Base-by-base conservation (phyloP, 2,113 vertebrate species). In the Hemiprocne comata region DNA sequence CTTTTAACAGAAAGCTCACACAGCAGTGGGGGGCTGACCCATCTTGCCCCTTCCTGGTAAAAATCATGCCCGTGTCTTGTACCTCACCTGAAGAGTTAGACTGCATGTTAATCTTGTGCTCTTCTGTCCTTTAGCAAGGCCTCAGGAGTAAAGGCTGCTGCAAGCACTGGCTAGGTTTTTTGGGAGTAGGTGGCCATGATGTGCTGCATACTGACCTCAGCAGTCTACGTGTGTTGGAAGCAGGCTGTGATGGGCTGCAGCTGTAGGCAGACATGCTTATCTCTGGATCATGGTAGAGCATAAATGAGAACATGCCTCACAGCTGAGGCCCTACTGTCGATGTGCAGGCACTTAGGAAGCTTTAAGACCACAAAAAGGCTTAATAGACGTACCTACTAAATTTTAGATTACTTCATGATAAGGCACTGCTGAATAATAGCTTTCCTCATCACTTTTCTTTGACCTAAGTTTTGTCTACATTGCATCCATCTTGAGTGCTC, bases 21-120 rank as follows among this genome's bases (percentile, higher is more conserved):
- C 0, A 0, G 36, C 17, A 69, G 17, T 4, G 1, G 4, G 26
- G 18, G 17, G 12, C 9, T 79, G 34, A 89, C 11, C 33, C 28
- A 26, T n/a, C 17, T 69, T 70, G 14, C 17, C 19, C 36, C 25
- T 53, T 64, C 62, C 74, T 69, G 9, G 17, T 46, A 70, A 75
- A 58, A 46, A 53, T 34, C 33, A 64, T 46, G 25, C 21, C 25
- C 3, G 2, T 18, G 42, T 55, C 78, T 87, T 61, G 82, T 64
- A 38, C 26, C 5, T 55, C 38, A 79, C 33, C n/a, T 65, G 24
- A 18, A 61, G 36, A 69, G 13, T 60, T 18, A 69, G 44, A 53
- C 13, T 83, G 14, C 25, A 54, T 5, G 1, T 55, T 65, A 67
- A 75, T 72, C 17, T 77, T 28, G 2, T 64, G 18, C 1, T 84